Evolutionary conservation across 2,888 invertebrate genomes (phyloP).

Genomic region (Epirrhoe alternata): DNA sequence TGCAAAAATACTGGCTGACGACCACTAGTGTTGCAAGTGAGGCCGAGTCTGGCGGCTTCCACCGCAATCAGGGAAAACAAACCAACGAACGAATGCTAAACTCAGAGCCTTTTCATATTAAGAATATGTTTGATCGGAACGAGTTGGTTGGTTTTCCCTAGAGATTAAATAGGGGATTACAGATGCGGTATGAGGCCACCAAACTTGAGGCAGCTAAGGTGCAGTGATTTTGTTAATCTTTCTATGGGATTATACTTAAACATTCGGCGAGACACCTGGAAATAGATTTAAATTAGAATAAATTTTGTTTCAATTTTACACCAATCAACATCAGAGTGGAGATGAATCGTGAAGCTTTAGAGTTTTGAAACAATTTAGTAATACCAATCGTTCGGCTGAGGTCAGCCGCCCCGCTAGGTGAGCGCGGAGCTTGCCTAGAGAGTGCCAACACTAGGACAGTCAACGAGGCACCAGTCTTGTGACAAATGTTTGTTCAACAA

Average conservation of each 20-base stretch:
- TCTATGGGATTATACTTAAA: conserved; percentile 80
- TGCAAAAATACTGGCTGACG: conserved; percentile 77
- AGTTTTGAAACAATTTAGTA: conserved; percentile 76
- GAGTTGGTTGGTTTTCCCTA: conserved; percentile 40
- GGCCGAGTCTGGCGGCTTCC: conserved; percentile 69
- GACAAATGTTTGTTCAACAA: conserved; percentile 56
- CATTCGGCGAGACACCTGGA: conserved; percentile 83
- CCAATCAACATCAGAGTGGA: conserved; percentile 69
- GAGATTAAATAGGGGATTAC: conserved; percentile 54
- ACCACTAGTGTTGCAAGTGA: conserved; percentile 74
- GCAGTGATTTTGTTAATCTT: conserved; percentile 77
- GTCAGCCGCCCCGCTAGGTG: conserved; percentile 45
- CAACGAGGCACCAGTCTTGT: conserved; percentile 56
- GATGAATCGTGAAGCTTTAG: conserved; percentile 55
- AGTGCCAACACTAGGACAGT: conserved; percentile 41
- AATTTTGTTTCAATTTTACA: conserved; percentile 80
- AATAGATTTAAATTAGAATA: conserved; percentile 84
- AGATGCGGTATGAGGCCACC: conserved; percentile 62
- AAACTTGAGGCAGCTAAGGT: conserved; percentile 70
- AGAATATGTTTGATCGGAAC: neutral
- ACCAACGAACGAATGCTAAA: conserved; percentile 32
- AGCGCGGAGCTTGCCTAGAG: conserved; percentile 29
- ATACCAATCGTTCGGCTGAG: conserved; percentile 70
- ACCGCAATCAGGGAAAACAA: conserved; percentile 53
- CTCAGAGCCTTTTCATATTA: neutral